Conservation (phyloP, 2,888 invertebrate genomes). For the Proisotoma minuta region DNA sequence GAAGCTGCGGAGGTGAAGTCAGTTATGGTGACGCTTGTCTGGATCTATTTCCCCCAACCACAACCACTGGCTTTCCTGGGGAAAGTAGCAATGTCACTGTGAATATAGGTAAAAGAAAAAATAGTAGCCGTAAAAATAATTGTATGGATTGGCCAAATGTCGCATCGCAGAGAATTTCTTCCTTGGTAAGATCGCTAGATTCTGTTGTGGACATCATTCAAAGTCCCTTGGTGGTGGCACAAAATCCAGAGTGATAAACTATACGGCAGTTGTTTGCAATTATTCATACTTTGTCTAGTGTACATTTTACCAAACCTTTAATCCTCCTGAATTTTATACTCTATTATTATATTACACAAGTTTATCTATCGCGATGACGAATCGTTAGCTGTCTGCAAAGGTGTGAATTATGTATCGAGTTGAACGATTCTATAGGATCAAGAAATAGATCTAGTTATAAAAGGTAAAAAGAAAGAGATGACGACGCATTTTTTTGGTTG, state of each 20-base stretch:
- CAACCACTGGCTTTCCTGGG: neutral
- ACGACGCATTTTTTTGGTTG: too few species aligned
- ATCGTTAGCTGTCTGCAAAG: neutral
- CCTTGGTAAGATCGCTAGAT: constrained; percentile 41
- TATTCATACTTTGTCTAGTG: constrained; percentile 10
- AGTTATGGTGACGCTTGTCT: constrained; percentile 34
- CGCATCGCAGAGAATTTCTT: constrained; percentile 41
- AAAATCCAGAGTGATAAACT: constrained; percentile 35
- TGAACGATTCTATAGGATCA: neutral
- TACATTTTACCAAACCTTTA: too few species aligned
- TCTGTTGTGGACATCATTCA: constrained; percentile 43
- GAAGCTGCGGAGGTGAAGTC: constrained; percentile 32
- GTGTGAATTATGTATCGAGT: neutral
- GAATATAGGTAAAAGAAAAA: neutral
- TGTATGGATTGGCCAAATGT: constrained; percentile 40
- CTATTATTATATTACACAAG: too few species aligned
- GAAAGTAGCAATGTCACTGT: constrained; percentile 13
- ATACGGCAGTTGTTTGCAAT: constrained; percentile 5
- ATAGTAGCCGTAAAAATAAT: constrained; percentile 11
- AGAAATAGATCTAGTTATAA: neutral
- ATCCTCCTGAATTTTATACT: too few species aligned
- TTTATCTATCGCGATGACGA: neutral
- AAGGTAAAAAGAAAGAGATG: too few species aligned
- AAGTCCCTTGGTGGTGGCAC: constrained; percentile 45
- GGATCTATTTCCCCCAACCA: constrained; percentile 22